A percentile compares a stretch with the other conserved stretches of the same genome.
These are phyloP conservation scores for Canis aureus DNA, from an alignment of 2,113 vertebrate genomes.

Conservation along the genomic window DNA sequence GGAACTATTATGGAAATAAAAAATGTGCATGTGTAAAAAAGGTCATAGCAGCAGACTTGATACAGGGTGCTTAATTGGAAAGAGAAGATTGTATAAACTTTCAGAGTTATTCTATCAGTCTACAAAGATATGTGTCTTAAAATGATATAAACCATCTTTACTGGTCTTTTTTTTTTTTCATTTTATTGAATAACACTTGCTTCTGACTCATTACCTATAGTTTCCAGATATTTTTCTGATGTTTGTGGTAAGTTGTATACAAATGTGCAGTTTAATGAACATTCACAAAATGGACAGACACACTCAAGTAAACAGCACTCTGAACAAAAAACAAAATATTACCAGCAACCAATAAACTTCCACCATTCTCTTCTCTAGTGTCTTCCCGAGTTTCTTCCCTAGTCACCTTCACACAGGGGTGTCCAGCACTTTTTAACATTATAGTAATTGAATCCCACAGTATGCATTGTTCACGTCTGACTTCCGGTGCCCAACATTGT, in stretches of 20 bases:
- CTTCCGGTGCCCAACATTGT: neutral
- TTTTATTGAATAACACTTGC: neutral
- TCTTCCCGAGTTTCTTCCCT: neutral
- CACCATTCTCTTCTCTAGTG: neutral
- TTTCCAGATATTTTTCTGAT: neutral
- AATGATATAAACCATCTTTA: neutral
- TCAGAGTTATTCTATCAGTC: neutral
- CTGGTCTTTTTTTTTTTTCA: neutral
- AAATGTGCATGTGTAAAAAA: neutral
- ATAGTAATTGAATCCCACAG: neutral
- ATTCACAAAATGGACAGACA: neutral
- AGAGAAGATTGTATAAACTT: neutral
- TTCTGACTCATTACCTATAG: neutral
- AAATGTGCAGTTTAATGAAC: neutral
- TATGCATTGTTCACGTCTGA: neutral
- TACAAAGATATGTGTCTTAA: neutral
- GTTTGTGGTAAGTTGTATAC: neutral
- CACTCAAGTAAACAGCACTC: neutral
- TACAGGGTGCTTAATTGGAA: neutral
- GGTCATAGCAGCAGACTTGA: neutral
- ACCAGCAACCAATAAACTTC: neutral
- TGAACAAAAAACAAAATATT: neutral
- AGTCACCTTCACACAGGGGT: neutral
- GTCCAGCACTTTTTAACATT: neutral
- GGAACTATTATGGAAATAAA: neutral